These are phyloP conservation scores for Phocoena phocoena DNA, from an alignment of 2,113 vertebrate genomes.

Conservation along the genomic window DNA sequence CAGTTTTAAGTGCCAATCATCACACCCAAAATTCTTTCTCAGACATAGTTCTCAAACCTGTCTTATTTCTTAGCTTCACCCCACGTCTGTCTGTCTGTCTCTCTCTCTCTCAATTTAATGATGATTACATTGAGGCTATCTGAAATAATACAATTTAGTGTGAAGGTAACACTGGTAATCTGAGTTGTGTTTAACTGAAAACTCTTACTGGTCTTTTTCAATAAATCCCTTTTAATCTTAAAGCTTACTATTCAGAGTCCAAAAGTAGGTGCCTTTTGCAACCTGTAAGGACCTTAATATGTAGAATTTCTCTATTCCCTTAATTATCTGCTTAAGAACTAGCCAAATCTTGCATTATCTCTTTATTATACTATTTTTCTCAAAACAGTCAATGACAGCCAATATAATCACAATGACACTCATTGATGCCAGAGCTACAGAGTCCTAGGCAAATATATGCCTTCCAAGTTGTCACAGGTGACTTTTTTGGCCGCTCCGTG, in stretches of 20 bases:
- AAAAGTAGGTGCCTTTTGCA: not conserved
- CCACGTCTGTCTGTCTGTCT: not conserved
- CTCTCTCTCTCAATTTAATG: not conserved
- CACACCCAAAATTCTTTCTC: conserved; percentile 1
- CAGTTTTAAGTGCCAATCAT: not conserved
- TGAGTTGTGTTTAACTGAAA: not conserved
- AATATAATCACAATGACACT: not conserved
- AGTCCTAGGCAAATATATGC: not conserved
- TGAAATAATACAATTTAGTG: not conserved
- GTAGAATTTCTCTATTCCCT: not conserved
- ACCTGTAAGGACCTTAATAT: not conserved
- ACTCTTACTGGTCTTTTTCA: not conserved
- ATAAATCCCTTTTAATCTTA: not conserved
- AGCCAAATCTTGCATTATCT: not conserved
- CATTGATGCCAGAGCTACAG: not conserved
- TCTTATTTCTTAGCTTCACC: not conserved
- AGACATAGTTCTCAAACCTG: not conserved
- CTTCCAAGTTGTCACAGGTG: not conserved
- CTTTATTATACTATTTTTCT: not conserved
- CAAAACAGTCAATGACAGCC: not conserved
- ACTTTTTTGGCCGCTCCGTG: not conserved
- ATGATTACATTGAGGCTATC: not conserved
- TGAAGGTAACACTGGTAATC: not conserved
- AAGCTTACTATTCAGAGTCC: not conserved
- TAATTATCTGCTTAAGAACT: not conserved